Percentiles rank a stretch among this genome's conserved stretches.
These are phyloP conservation scores for Carollia perspicillata DNA, from an alignment of 2,113 vertebrate genomes.

Conservation along the genomic window DNA sequence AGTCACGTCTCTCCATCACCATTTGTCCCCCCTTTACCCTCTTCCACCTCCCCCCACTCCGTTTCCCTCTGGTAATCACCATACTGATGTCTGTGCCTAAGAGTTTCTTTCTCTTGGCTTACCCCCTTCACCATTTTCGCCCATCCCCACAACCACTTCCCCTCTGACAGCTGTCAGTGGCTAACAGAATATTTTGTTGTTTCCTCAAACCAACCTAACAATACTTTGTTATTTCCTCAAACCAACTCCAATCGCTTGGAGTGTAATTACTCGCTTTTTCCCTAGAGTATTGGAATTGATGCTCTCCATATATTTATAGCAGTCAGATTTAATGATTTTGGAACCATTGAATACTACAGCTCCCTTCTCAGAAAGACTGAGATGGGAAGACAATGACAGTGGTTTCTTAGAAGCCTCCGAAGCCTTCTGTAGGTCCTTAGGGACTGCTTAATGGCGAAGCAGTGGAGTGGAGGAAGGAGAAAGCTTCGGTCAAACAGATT, in stretches of 20 bases:
- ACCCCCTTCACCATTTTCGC: background rate
- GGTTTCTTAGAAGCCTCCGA: background rate
- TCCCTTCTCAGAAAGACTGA: background rate
- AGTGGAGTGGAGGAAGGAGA: background rate
- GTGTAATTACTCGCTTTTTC: background rate
- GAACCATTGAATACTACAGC: background rate
- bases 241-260: background rate
- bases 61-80: background rate
- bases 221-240: background rate
- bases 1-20: background rate
- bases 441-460: background rate
- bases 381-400: background rate
- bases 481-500: background rate
- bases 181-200: background rate
- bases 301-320: background rate
- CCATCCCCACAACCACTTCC: background rate
- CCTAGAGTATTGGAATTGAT: background rate
- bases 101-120: background rate
- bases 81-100: background rate
- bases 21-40: background rate
- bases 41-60: background rate
- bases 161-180: background rate
- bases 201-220: background rate
- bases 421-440: background rate
- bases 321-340: background rate